Evolutionary conservation across 2,113 vertebrate species (phyloP).

Genomic region (Felis chaus): DNA sequence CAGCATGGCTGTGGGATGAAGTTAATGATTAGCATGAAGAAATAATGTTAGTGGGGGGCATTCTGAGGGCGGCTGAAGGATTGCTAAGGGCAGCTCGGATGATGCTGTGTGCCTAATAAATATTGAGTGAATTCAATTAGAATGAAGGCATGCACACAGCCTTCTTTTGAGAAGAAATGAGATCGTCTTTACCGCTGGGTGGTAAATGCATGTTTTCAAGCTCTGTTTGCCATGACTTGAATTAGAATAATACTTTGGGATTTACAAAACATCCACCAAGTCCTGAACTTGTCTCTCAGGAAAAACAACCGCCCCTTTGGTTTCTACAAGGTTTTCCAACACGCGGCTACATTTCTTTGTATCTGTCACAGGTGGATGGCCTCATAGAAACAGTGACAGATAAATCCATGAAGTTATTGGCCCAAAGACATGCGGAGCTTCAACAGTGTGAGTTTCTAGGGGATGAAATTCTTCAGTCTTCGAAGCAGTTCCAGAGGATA

Average conservation of each 20-base stretch:
- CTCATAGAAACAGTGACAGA: slow-evolving; percentile 75
- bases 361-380: slow-evolving; percentile 65
- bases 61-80: not conserved
- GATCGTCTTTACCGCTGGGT: slow-evolving; percentile 17
- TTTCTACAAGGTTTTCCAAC: not conserved
- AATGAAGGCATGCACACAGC: not conserved
- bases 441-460: slow-evolving; percentile 72
- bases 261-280: not conserved
- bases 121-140: slow-evolving; percentile 48
- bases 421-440: slow-evolving; percentile 74
- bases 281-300: not conserved
- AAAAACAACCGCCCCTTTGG: not conserved
- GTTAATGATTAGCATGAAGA: slow-evolving; percentile 38
- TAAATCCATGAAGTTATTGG: slow-evolving; percentile 60
- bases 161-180: slow-evolving; percentile 42
- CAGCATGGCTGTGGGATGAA: not conserved
- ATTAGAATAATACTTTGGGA: slow-evolving; percentile 55
- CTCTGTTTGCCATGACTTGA: slow-evolving; percentile 60
- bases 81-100: not conserved
- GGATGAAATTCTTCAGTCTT: slow-evolving; percentile 70
- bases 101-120: slow-evolving; percentile 27
- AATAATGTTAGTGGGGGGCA: not conserved
- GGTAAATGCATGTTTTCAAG: slow-evolving; percentile 64
- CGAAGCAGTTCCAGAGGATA: slow-evolving; percentile 78
- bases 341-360: not conserved